Evolutionary conservation across 2,797 vertebrate genomes (phyloP), one percentile per base, ranked within the genome.

Genomic region (Microchirus variegatus): DNA sequence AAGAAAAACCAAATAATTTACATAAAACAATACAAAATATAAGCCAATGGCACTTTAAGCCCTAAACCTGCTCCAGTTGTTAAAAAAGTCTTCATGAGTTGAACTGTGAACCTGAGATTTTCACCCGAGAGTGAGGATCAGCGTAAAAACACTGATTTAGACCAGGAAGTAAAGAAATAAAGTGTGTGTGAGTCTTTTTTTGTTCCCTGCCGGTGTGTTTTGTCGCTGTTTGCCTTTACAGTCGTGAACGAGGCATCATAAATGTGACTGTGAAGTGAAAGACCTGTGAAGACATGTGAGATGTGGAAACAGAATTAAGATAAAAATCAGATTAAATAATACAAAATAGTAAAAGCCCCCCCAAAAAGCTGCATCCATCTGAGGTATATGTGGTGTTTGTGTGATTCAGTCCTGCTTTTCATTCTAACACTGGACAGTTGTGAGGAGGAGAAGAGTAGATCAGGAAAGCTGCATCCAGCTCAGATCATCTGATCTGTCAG

Each of bases 371-470:
- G 63, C 80, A 76, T 87, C 54, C 18, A 47, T 77, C 64, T 90
- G 89, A 89, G 87, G 88, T 91, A 91, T 89, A 91, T 89, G 63
- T 84, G 84, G 88, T 89, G 85, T 87, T 82, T 79, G 53, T 58
- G 22, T 44, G 45, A 48, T 67, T 19, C 13, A 50, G 60, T 63
- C 49, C 22, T 52, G 56, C 57, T 50, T 42, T 70, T 54, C 17
- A 13, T 15, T 43, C 42, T 26, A 44, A 38, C 60, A 56, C 14
- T 12, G 14, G 9, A 9, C 37, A 45, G 9, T 16, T 55, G 48
- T 43, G 41, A 1, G 9, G 44, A 7, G 35, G 50, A 75, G 54
- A 54, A 37, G 43, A 51, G 56, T 36, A 7, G 68, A 71, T 85
- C 75, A 87, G 55, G 87, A 64, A 77, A 90, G n/a, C 63, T 91